These are phyloP conservation scores for Drosophila dives DNA, from an alignment of 2,888 invertebrate genomes.

Conservation along the genomic window DNA sequence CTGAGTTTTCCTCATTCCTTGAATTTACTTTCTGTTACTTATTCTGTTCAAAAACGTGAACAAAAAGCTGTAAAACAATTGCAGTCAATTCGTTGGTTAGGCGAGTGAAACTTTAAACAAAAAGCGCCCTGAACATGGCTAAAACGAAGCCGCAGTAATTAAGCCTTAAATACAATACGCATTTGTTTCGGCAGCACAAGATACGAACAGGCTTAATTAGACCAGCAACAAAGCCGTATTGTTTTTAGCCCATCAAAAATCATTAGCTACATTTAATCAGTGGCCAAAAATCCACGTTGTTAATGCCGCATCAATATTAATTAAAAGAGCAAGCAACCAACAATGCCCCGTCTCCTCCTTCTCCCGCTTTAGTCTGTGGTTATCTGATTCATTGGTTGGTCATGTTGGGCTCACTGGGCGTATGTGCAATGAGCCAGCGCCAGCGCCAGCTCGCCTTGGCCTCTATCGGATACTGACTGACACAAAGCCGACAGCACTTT, in stretches of 20 bases:
- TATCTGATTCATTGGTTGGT: conserved; percentile 21
- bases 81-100: conserved; percentile 47
- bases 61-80: conserved; percentile 50
- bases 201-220: conserved; percentile 63
- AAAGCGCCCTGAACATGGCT: conserved; percentile 42
- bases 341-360: not conserved
- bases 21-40: conserved; percentile 1
- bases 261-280: conserved; percentile 75
- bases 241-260: conserved; percentile 59
- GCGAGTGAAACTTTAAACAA: conserved; percentile 62
- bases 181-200: conserved; percentile 60
- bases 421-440: conserved; percentile 56
- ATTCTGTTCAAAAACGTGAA: conserved; percentile 11
- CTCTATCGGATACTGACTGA: conserved; percentile 47
- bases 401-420: conserved; percentile 27
- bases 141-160: conserved; percentile 57
- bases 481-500: conserved; percentile 77
- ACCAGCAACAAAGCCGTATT: conserved; percentile 59
- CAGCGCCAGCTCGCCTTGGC: conserved; percentile 33
- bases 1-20: not conserved
- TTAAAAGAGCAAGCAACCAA: conserved; percentile 42
- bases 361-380: not conserved
- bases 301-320: conserved; percentile 77
- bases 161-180: conserved; percentile 66
- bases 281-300: conserved; percentile 65